These are phyloP conservation scores for Drosophila grimshawi DNA, from an alignment of 1,140 invertebrate genomes.

Conservation along the genomic window DNA sequence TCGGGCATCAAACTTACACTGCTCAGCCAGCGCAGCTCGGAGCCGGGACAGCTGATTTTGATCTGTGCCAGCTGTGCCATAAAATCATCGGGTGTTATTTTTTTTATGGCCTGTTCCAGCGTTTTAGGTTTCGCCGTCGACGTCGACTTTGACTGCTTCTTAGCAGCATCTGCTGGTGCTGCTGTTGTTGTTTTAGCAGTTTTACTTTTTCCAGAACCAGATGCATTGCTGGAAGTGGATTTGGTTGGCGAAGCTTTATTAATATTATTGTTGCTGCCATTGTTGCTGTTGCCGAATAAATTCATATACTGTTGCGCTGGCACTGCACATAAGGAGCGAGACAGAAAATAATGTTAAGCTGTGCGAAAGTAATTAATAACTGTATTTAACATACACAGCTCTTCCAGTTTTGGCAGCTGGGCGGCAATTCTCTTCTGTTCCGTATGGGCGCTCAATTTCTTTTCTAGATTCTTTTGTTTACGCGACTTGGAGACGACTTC, in stretches of 20 bases:
- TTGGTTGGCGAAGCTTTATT: slow-evolving; percentile 84
- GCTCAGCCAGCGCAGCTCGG: slow-evolving; percentile 74
- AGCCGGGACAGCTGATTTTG: slow-evolving; percentile 66
- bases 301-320: slow-evolving; percentile 67
- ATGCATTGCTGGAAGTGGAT: slow-evolving; percentile 54
- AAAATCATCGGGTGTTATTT: slow-evolving; percentile 70
- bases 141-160: slow-evolving; percentile 39
- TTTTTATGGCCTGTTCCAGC: slow-evolving; percentile 87
- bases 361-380: neutral
- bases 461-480: slow-evolving; percentile 87
- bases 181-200: slow-evolving; percentile 55
- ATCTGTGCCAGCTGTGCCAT: slow-evolving; percentile 65
- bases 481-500: slow-evolving; percentile 91
- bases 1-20: slow-evolving; percentile 47
- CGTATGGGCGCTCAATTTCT: slow-evolving; percentile 81
- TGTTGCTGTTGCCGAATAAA: slow-evolving; percentile 48
- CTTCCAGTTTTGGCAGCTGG: slow-evolving; percentile 88
- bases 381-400: slow-evolving; percentile 86
- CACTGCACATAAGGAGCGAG: slow-evolving; percentile 41
- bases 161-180: neutral
- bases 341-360: neutral
- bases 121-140: slow-evolving; percentile 86
- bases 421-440: slow-evolving; percentile 86
- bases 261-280: slow-evolving; percentile 66
- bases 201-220: slow-evolving; percentile 84